phyloP scores from a whole-genome alignment of 2,797 vertebrate species.

The Manis pentadactyla region DNA sequence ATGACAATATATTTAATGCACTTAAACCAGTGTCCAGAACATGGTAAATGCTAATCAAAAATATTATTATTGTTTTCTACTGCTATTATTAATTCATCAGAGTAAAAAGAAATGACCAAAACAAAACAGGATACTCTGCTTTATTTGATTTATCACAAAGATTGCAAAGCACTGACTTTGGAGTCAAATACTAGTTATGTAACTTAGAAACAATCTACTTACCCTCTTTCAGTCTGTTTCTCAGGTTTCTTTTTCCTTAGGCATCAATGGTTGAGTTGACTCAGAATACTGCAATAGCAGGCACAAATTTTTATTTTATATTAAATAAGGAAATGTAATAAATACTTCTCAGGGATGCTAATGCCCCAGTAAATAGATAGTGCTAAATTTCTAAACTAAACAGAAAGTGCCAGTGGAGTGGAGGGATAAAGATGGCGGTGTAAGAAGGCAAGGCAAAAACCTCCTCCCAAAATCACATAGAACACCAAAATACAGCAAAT shows the following conservation, averaged over 20 bases:
- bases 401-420: not conserved
- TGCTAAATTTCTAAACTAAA: not conserved
- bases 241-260: not conserved
- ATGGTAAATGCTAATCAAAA: slow-evolving; percentile 50
- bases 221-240: not conserved
- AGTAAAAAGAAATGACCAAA: slow-evolving; percentile 8
- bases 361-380: not conserved
- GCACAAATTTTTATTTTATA: not conserved
- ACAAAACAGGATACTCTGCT: not conserved
- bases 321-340: not conserved
- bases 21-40: not conserved
- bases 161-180: not conserved
- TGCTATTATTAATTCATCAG: not conserved
- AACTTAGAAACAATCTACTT: not conserved
- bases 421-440: too few species aligned
- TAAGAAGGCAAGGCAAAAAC: too few species aligned
- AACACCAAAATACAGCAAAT: too few species aligned
- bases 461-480: too few species aligned
- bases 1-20: not conserved
- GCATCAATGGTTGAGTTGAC: not conserved
- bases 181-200: not conserved
- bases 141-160: not conserved
- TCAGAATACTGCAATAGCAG: not conserved
- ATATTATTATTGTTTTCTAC: not conserved
- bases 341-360: not conserved